A percentile compares a stretch with the other conserved stretches of the same genome.
phyloP scores from a whole-genome alignment of 2,888 invertebrate genomes.

The Bursaphelenchus okinawaensis region DNA sequence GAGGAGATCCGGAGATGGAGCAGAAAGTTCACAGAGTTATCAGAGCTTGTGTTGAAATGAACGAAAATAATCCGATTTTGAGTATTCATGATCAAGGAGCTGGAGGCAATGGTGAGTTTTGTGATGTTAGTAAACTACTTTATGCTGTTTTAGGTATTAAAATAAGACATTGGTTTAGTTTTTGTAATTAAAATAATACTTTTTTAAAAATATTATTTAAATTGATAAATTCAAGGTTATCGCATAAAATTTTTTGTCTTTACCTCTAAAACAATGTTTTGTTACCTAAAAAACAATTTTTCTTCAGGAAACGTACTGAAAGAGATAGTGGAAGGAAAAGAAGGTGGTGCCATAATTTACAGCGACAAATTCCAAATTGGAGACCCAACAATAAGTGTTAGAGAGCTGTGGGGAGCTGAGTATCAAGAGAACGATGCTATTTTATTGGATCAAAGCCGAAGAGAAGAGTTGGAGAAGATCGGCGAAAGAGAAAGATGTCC shows the following conservation, averaged over 20 bases:
- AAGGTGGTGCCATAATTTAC: slow-evolving; percentile 80
- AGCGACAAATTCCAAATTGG: slow-evolving; percentile 80
- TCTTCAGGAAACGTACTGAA: slow-evolving; percentile 83
- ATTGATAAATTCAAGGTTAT: too few relatives aligned
- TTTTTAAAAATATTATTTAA: too few relatives aligned
- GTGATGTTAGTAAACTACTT: too few relatives aligned
- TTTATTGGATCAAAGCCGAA: neutral
- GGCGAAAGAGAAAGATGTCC: slow-evolving; percentile 80
- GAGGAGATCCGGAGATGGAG: slow-evolving; percentile 96
- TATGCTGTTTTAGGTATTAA: too few relatives aligned
- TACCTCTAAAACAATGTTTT: neutral
- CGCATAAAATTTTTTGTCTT: neutral
- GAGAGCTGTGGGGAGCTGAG: slow-evolving; percentile 96
- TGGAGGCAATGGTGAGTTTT: slow-evolving; percentile 69
- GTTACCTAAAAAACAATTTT: neutral
- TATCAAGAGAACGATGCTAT: slow-evolving; percentile 63
- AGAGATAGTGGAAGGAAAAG: slow-evolving; percentile 80
- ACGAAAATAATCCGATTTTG: slow-evolving; percentile 74
- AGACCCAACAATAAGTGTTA: slow-evolving; percentile 83
- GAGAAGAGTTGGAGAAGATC: slow-evolving; percentile 48
- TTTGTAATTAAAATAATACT: too few relatives aligned
- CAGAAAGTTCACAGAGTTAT: slow-evolving; percentile 91
- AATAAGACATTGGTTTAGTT: too few relatives aligned
- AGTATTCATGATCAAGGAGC: slow-evolving; percentile 99
- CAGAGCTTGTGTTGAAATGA: slow-evolving; percentile 80